Conservation (phyloP, 2,113 vertebrate genomes). For the Zootoca vivipara region DNA sequence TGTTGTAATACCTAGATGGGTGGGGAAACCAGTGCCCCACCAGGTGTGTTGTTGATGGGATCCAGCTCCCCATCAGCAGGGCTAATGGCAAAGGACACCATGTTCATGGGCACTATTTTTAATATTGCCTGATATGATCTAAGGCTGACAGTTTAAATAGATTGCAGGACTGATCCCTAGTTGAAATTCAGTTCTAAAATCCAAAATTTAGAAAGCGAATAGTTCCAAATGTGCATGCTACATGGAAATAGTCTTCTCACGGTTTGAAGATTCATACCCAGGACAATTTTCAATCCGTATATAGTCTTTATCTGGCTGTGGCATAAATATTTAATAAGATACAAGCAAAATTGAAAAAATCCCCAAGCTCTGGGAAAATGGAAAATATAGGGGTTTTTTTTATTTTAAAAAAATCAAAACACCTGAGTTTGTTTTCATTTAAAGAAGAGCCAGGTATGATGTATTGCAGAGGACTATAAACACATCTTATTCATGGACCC, state of each 20-base stretch:
- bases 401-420: background rate
- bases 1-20: background rate
- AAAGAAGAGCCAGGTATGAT: background rate
- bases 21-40: background rate
- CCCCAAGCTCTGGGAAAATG: background rate
- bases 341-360: background rate
- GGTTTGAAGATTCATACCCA: background rate
- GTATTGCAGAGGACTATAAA: background rate
- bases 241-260: background rate
- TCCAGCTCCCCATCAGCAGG: too few relatives aligned
- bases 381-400: background rate
- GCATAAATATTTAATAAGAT: slow-evolving; percentile 6
- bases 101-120: background rate
- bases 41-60: too few relatives aligned
- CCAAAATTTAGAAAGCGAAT: background rate
- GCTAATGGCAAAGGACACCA: too few relatives aligned
- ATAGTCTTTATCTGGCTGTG: background rate
- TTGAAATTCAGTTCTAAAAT: background rate
- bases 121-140: background rate
- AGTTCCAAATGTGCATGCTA: background rate
- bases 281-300: background rate
- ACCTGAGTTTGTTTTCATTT: background rate
- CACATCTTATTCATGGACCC: background rate
- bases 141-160: background rate
- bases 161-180: background rate